phyloP scores from a whole-genome alignment of 2,888 invertebrate species.

The Hypselothyrea guttata region DNA sequence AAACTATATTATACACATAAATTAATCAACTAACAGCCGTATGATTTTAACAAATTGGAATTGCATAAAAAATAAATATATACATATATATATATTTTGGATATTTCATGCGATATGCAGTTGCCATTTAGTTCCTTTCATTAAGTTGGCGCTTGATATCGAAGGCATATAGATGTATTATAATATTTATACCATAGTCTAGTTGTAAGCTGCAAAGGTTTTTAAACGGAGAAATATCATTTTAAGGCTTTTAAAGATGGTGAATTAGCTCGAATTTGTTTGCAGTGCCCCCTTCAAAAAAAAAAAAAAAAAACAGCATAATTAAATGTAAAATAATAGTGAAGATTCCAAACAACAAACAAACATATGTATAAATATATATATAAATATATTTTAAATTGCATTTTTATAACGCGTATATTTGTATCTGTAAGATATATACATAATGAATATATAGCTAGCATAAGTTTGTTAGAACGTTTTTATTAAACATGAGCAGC shows the following conservation, averaged over 20 bases:
- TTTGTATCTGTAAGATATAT: conserved; percentile 44
- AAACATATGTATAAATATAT: too few species aligned
- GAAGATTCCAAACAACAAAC: conserved; percentile 14
- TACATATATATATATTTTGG: conserved; percentile 20
- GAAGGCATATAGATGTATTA: conserved; percentile 20
- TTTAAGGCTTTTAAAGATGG: conserved; percentile 49
- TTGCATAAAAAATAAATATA: conserved; percentile 42
- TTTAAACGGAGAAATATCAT: conserved; percentile 15
- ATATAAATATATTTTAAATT: conserved; percentile 57
- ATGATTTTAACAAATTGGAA: conserved; percentile 28
- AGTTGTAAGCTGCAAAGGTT: conserved; percentile 19
- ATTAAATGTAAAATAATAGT: conserved; percentile 28
- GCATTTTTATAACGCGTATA: conserved; percentile 63
- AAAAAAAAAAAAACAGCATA: conserved; percentile 18
- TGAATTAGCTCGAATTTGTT: conserved; percentile 61
- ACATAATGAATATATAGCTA: conserved; percentile 8
- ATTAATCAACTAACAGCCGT: conserved; percentile 24
- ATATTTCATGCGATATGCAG: conserved; percentile 21
- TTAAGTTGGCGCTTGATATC: conserved; percentile 36
- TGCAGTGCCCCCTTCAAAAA: conserved; percentile 51
- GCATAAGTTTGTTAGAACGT: conserved; percentile 55
- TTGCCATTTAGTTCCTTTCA: conserved; percentile 45
- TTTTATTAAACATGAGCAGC: conserved; percentile 36
- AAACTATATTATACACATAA: conserved; percentile 19
- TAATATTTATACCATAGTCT: conserved; percentile 17